Evolutionary conservation across 2,113 vertebrate genomes (phyloP).

Genomic region (Gobio gobio): DNA sequence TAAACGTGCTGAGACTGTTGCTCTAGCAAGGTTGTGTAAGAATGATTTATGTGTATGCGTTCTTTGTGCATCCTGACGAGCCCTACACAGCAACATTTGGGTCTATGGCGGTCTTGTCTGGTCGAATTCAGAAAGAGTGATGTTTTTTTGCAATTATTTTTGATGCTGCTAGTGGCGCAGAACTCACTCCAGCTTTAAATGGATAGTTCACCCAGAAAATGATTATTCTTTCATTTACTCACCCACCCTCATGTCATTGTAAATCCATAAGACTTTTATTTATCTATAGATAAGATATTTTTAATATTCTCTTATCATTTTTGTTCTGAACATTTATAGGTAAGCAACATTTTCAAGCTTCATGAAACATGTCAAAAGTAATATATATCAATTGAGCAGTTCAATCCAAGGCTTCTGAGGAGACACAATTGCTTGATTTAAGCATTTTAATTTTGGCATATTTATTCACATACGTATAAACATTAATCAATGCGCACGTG

Average conservation of each 20-base stretch:
- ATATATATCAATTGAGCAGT: not conserved
- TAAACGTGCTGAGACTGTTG: constrained; percentile 13
- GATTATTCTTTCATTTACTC: not conserved
- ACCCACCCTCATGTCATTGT: not conserved
- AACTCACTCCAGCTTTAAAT: not conserved
- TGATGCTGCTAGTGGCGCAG: not conserved
- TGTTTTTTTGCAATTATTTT: not conserved
- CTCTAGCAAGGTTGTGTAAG: constrained; percentile 11
- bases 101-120: not conserved
- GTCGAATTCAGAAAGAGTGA: not conserved
- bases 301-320: not conserved
- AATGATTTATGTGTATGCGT: not conserved
- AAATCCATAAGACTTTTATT: not conserved
- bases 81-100: not conserved
- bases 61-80: not conserved
- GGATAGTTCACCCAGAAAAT: not conserved
- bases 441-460: not conserved
- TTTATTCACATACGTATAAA: not conserved
- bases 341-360: not conserved
- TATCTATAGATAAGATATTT: not conserved
- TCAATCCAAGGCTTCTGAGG: not conserved
- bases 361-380: not conserved
- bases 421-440: not conserved
- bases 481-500: not conserved
- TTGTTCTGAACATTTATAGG: not conserved